Evolutionary conservation across 2,888 invertebrate genomes (phyloP).

Genomic region (Lathronympha strigana): DNA sequence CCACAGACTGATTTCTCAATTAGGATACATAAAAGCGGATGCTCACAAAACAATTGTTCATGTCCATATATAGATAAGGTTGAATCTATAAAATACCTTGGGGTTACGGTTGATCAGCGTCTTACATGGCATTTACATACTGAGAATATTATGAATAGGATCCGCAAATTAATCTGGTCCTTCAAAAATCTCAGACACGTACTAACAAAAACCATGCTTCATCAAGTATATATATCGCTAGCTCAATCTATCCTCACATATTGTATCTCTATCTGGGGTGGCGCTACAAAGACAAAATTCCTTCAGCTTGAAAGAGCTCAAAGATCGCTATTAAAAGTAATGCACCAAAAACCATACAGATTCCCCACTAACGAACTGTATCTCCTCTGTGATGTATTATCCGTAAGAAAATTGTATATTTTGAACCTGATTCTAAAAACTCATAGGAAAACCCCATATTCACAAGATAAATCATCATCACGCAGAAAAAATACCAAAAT

Average conservation of each 20-base stretch:
- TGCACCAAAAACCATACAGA: background rate
- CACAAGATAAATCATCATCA: no score
- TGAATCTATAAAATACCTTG: background rate
- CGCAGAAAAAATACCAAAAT: no score
- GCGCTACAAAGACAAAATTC: no score
- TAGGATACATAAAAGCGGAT: background rate
- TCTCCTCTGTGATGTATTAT: background rate
- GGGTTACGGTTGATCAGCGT: background rate
- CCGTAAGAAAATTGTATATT: background rate
- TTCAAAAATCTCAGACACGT: conserved; percentile 19
- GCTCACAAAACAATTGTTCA: background rate
- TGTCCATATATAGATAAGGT: background rate
- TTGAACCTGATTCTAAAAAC: background rate
- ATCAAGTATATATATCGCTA: no score
- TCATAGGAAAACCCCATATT: no score
- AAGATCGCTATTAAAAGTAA: background rate
- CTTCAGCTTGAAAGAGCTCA: no score
- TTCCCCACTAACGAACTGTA: background rate
- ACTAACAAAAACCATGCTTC: background rate
- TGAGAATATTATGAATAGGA: background rate
- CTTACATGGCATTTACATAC: background rate
- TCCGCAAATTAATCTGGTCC: background rate
- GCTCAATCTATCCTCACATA: no score
- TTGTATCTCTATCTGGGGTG: no score
- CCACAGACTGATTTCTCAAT: no score